Evolutionary conservation across 1,140 invertebrate genomes (phyloP).

Genomic region (Oncopodura yosiiana): DNA sequence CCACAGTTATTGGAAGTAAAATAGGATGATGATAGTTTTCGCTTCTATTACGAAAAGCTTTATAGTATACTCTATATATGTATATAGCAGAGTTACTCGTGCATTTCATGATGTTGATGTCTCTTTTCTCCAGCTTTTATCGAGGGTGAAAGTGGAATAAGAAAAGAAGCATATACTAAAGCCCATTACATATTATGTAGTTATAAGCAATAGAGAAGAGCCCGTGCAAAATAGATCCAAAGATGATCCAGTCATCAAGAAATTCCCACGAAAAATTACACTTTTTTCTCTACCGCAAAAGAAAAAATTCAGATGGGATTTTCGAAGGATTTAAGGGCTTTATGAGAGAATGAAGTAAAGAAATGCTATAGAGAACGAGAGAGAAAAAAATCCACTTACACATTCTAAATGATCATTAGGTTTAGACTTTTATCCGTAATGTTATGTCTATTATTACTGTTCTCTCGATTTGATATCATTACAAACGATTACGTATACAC

Average conservation of each 20-base stretch:
- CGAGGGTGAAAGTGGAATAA: background rate
- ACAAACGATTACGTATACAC: too few relatives aligned
- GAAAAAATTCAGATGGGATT: conserved; percentile 27
- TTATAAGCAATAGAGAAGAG: too few relatives aligned
- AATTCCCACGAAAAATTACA: conserved; percentile 34
- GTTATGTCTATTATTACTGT: too few relatives aligned
- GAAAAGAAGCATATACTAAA: background rate
- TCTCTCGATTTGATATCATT: too few relatives aligned
- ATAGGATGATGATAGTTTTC: conserved; percentile 35
- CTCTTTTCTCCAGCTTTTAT: background rate
- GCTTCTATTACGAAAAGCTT: conserved; percentile 26
- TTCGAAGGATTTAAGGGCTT: conserved; percentile 27
- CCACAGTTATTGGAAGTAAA: conserved; percentile 34
- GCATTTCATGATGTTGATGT: conserved; percentile 17
- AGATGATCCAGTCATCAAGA: conserved; percentile 29
- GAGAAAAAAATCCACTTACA: too few relatives aligned
- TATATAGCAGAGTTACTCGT: too few relatives aligned
- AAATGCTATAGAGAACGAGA: too few relatives aligned
- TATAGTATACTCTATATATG: too few relatives aligned
- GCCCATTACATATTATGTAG: background rate
- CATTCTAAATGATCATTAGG: too few relatives aligned
- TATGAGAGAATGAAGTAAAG: too few relatives aligned
- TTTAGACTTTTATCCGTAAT: too few relatives aligned
- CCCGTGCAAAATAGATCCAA: too few relatives aligned
- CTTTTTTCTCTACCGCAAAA: conserved; percentile 20